Conservation (phyloP, 2,797 vertebrate genomes). For the Pseudomugil tenellus region DNA sequence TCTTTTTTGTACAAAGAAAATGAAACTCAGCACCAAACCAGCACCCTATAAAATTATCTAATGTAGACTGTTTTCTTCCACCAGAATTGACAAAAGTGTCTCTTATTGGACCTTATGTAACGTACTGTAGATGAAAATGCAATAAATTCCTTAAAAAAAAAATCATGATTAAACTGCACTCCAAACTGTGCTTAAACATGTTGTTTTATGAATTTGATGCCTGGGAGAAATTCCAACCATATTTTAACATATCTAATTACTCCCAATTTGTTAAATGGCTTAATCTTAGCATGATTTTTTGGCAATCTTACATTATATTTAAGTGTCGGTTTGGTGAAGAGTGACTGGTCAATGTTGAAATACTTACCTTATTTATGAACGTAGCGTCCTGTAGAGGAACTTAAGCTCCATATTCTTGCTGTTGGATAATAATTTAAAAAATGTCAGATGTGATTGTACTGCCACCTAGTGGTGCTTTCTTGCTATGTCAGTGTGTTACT, state of each 20-base stretch:
- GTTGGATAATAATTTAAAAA: conserved; percentile 80
- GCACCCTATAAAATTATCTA: conserved; percentile 63
- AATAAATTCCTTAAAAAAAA: conserved; percentile 64
- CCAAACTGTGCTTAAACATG: conserved; percentile 45
- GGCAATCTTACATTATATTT: conserved; percentile 79
- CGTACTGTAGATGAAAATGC: conserved; percentile 67
- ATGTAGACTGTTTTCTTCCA: conserved; percentile 64
- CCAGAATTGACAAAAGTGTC: conserved; percentile 67
- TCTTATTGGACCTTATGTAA: conserved; percentile 58
- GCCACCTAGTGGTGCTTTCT: conserved; percentile 85
- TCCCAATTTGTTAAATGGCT: conserved; percentile 43
- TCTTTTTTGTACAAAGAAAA: conserved; percentile 42
- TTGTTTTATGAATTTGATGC: conserved; percentile 47
- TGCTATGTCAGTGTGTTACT: conserved; percentile 86
- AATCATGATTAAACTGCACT: conserved; percentile 48
- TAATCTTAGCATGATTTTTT: conserved; percentile 56
- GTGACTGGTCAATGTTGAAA: conserved; percentile 90
- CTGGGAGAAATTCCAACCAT: conserved; percentile 42
- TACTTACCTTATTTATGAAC: conserved; percentile 94
- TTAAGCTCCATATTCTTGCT: conserved; percentile 87
- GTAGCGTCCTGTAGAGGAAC: conserved; percentile 88
- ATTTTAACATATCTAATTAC: conserved; percentile 43
- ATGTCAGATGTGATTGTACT: conserved; percentile 88
- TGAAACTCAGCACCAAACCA: conserved; percentile 58
- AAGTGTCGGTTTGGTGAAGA: conserved; percentile 87